These are phyloP conservation scores for Lemur catta DNA, from an alignment of 2,797 vertebrate genomes.

Conservation along the genomic window DNA sequence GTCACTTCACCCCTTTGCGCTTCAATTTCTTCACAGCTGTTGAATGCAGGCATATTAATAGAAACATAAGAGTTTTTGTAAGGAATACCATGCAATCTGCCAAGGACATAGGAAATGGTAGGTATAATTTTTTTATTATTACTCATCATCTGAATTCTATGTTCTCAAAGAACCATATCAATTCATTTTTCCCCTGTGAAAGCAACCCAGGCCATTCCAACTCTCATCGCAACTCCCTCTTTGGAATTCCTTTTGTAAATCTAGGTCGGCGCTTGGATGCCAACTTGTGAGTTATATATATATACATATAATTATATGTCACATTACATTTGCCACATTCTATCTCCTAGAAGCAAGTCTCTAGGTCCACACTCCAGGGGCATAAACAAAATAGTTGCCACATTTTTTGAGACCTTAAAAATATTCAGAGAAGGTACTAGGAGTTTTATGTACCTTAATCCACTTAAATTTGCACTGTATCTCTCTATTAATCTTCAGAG, in stretches of 20 bases:
- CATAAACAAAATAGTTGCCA: not conserved
- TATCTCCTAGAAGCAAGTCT: not conserved
- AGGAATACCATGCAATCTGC: not conserved
- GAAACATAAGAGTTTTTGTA: not conserved
- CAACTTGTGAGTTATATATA: not conserved
- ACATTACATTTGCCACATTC: not conserved
- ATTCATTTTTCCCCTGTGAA: not conserved
- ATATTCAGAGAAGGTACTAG: not conserved
- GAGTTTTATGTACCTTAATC: not conserved
- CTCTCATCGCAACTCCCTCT: not conserved
- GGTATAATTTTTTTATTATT: not conserved
- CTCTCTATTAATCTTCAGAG: not conserved
- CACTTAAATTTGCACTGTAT: not conserved
- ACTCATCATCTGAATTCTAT: not conserved
- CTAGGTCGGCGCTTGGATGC: not conserved
- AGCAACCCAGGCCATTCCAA: not conserved
- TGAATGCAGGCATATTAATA: not conserved
- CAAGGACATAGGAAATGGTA: not conserved
- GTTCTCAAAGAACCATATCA: not conserved
- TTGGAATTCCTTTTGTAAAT: slow-evolving; percentile 3
- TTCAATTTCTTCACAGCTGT: not conserved
- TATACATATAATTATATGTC: not conserved
- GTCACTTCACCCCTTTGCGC: not conserved
- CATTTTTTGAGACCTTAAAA: slow-evolving; percentile 1
- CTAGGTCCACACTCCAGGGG: not conserved